These are phyloP conservation scores for Hylaeus anthracinus DNA, from an alignment of 1,140 invertebrate species.

Conservation along the genomic window DNA sequence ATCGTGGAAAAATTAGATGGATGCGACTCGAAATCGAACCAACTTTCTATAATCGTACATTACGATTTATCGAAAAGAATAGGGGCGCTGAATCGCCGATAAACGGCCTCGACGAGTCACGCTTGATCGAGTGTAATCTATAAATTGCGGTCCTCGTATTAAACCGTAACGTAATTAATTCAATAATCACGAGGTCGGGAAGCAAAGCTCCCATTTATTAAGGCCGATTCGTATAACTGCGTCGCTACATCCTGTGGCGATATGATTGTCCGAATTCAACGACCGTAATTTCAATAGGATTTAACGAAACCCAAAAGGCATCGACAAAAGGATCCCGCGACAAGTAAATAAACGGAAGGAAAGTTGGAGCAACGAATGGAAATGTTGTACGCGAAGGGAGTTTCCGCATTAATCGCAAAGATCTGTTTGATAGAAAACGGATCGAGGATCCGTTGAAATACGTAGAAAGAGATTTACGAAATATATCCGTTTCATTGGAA, in stretches of 20 bases:
- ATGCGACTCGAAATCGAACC: neutral
- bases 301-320: neutral
- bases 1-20: no score
- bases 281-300: neutral
- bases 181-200: slow-evolving; percentile 29
- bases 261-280: neutral
- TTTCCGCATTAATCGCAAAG: neutral
- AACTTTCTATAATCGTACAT: neutral
- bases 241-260: neutral
- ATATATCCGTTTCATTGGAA: slow-evolving; percentile 47
- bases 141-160: slow-evolving; percentile 34
- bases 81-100: neutral
- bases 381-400: neutral
- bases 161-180: slow-evolving; percentile 50
- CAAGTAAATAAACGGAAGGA: no score
- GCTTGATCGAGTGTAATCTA: slow-evolving; percentile 40
- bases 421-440: neutral
- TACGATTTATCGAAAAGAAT: slow-evolving; percentile 5
- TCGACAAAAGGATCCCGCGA: neutral
- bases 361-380: no score
- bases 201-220: slow-evolving; percentile 23
- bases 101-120: slow-evolving; percentile 7
- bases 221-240: slow-evolving; percentile 10
- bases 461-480: slow-evolving; percentile 11
- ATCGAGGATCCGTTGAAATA: slow-evolving; percentile 33